Conservation (phyloP, 1,140 invertebrate genomes). For the Drosophila sp. region DNA sequence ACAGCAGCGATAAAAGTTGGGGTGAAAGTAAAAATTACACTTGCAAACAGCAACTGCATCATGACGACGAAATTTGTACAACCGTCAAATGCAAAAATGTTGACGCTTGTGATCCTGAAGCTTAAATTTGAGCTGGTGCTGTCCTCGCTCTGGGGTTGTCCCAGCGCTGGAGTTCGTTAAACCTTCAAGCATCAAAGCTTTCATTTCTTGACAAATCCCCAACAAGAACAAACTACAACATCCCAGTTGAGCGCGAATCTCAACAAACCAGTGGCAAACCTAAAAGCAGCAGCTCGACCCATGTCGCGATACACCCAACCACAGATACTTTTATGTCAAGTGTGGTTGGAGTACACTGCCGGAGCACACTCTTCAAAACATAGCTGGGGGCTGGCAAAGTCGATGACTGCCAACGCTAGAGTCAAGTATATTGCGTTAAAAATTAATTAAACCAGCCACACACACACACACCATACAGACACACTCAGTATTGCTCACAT, state of each 20-base stretch:
- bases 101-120: slow-evolving; percentile 66
- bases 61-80: slow-evolving; percentile 34
- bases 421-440: slow-evolving; percentile 67
- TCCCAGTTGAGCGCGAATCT: slow-evolving; percentile 41
- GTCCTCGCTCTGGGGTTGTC: slow-evolving; percentile 18
- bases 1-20: slow-evolving; percentile 33
- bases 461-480: slow-evolving; percentile 46
- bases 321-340: slow-evolving; percentile 56
- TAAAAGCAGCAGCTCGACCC: slow-evolving; percentile 16
- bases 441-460: slow-evolving; percentile 63
- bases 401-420: slow-evolving; percentile 49
- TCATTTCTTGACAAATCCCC: slow-evolving; percentile 63
- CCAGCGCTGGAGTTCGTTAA: slow-evolving; percentile 69
- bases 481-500: slow-evolving; percentile 21
- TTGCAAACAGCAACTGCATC: slow-evolving; percentile 27
- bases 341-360: slow-evolving; percentile 20
- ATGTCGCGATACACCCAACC: slow-evolving; percentile 46
- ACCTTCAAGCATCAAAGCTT: slow-evolving; percentile 80
- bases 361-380: slow-evolving; percentile 63
- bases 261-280: slow-evolving; percentile 1
- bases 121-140: slow-evolving; percentile 39
- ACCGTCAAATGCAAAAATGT: slow-evolving; percentile 67
- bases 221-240: slow-evolving; percentile 57
- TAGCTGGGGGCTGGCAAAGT: slow-evolving; percentile 44
- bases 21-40: slow-evolving; percentile 77